Evolutionary conservation across 2,113 vertebrate species (phyloP).

Genomic region (Cephalopholis sonnerati): DNA sequence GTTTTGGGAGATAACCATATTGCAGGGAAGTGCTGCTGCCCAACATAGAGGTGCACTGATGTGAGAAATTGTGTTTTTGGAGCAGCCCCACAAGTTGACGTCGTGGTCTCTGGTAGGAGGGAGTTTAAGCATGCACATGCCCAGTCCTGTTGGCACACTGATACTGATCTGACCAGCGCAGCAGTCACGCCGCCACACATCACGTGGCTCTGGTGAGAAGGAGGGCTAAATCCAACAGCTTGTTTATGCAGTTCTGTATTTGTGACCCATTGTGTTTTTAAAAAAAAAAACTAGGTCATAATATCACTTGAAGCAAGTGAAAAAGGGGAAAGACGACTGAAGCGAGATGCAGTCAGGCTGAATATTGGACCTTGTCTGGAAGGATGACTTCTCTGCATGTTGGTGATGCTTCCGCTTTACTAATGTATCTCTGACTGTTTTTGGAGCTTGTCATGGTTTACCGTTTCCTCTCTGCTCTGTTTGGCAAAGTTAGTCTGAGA

Average conservation of each 20-base stretch:
- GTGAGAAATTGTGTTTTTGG: constrained; percentile 80
- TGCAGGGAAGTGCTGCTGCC: constrained; percentile 49
- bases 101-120: constrained; percentile 70
- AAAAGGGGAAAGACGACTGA: constrained; percentile 38
- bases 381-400: constrained; percentile 30
- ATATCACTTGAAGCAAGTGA: constrained; percentile 42
- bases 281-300: constrained; percentile 58
- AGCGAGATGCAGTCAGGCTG: constrained; percentile 39
- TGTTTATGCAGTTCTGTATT: constrained; percentile 66
- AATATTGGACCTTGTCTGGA: constrained; percentile 51
- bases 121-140: constrained; percentile 52
- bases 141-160: constrained; percentile 58
- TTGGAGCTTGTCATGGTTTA: constrained; percentile 46
- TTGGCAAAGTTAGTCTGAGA: constrained; percentile 46
- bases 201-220: constrained; percentile 66
- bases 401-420: constrained; percentile 31
- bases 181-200: constrained; percentile 66
- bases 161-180: constrained; percentile 61
- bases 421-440: constrained; percentile 25
- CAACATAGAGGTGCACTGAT: constrained; percentile 69
- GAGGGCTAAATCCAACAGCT: constrained; percentile 52
- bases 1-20: constrained; percentile 54
- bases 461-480: constrained; percentile 26
- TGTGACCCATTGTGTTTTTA: constrained; percentile 57
- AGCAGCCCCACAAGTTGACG: constrained; percentile 62